Evolutionary conservation across 2,797 vertebrate genomes (phyloP).

Genomic region (Labeo calbasu): DNA sequence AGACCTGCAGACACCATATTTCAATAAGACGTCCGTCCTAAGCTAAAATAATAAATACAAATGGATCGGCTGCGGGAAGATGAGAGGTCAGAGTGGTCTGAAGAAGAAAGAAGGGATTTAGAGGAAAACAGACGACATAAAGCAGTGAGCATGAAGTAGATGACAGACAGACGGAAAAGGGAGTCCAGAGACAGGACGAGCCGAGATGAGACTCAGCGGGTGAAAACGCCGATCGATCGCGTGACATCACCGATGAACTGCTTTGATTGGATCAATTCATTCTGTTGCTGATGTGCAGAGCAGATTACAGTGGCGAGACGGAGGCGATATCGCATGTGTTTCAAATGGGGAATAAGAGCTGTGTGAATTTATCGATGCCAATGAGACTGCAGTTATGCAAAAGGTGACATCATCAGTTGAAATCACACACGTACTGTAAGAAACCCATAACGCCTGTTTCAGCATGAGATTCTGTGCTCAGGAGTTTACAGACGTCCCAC

Average conservation of each 20-base stretch:
- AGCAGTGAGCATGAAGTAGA: conserved; percentile 18
- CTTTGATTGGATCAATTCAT: conserved; percentile 35
- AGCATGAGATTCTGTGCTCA: background rate
- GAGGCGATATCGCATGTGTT: background rate
- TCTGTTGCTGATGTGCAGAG: conserved; percentile 18
- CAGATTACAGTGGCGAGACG: conserved; percentile 6
- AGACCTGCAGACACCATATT: conserved; percentile 43
- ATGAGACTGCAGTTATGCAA: conserved; percentile 7
- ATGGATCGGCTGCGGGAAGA: conserved; percentile 18
- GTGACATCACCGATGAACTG: conserved; percentile 38
- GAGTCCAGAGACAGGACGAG: background rate
- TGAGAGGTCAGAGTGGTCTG: conserved; percentile 45
- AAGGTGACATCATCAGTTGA: conserved; percentile 20
- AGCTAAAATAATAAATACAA: conserved; percentile 48
- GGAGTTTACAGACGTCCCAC: conserved; percentile 4
- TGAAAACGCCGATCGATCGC: conserved; percentile 27
- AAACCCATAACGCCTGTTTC: background rate
- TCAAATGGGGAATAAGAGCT: background rate
- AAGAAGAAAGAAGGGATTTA: conserved; percentile 24
- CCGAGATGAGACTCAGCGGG: conserved; percentile 9
- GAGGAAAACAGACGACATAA: conserved; percentile 22
- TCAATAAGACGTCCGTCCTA: conserved; percentile 47
- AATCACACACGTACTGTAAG: background rate
- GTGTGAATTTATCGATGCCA: background rate
- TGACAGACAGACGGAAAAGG: conserved; percentile 5